Conservation (phyloP, 2,113 vertebrate species). For the Lepus europaeus region DNA sequence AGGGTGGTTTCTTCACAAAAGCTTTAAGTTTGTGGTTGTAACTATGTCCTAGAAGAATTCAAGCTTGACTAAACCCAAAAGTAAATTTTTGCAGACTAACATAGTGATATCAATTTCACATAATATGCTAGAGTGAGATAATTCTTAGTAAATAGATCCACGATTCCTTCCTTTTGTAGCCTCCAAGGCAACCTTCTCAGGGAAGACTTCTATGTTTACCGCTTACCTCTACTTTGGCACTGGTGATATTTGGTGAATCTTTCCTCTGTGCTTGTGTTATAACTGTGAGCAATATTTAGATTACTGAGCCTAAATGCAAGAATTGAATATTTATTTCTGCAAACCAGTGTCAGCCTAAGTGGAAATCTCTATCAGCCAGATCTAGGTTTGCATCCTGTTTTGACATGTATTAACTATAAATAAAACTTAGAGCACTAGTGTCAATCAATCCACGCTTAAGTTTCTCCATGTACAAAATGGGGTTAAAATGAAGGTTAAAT, state of each 20-base stretch:
- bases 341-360: not conserved
- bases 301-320: not conserved
- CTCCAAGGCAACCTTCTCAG: not conserved
- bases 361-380: not conserved
- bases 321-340: not conserved
- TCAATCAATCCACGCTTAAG: not conserved
- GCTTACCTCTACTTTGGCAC: not conserved
- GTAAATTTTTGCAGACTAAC: not conserved
- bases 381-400: not conserved
- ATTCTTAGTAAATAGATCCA: not conserved
- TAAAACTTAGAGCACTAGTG: not conserved
- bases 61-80: not conserved
- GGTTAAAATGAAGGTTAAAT: not conserved
- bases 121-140: not conserved
- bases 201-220: not conserved
- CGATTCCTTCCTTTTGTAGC: not conserved
- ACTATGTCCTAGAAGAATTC: constrained; percentile 39
- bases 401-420: constrained; percentile 31
- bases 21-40: not conserved
- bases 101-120: not conserved
- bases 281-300: not conserved
- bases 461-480: not conserved
- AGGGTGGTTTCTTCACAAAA: constrained; percentile 13
- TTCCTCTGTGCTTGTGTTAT: not conserved
- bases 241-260: not conserved